Evolutionary conservation across 2,797 vertebrate species (phyloP).

Genomic region (Euphonia xanthogaster): DNA sequence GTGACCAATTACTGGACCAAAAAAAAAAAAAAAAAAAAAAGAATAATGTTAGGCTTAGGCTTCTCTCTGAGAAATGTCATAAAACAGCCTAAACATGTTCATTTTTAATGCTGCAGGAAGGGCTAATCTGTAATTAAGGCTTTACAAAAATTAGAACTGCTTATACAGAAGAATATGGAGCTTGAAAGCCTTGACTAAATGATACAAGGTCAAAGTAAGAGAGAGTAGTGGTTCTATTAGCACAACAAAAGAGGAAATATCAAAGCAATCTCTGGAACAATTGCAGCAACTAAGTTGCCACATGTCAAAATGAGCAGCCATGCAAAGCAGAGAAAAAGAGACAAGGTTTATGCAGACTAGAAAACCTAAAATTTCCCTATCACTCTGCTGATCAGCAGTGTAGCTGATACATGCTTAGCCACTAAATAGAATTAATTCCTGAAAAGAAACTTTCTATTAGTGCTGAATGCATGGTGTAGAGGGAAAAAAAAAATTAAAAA

Average conservation of each 20-base stretch:
- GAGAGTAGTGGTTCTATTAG: neutral
- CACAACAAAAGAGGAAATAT: conserved; percentile 52
- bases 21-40: neutral
- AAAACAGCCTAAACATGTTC: neutral
- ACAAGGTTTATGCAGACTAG: neutral
- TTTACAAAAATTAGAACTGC: neutral
- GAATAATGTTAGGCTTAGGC: neutral
- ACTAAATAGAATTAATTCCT: conserved; percentile 22
- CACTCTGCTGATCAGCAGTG: neutral
- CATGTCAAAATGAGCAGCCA: neutral
- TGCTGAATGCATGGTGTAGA: neutral
- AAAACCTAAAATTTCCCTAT: conserved; percentile 22
- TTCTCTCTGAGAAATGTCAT: neutral
- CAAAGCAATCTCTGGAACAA: conserved; percentile 52
- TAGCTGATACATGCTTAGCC: neutral
- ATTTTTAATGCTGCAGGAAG: neutral
- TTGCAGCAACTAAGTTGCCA: conserved; percentile 10
- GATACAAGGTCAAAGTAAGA: conserved; percentile 52
- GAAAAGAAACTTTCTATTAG: conserved; percentile 11
- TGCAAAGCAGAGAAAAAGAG: neutral
- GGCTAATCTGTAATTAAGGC: conserved; percentile 10
- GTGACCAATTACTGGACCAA: neutral
- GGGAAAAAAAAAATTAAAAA: neutral
- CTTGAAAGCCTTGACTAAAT: conserved; percentile 22
- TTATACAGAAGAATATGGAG: neutral